Evolutionary conservation across 2,888 invertebrate species (phyloP).

Genomic region (Tubiluchus corallicola): DNA sequence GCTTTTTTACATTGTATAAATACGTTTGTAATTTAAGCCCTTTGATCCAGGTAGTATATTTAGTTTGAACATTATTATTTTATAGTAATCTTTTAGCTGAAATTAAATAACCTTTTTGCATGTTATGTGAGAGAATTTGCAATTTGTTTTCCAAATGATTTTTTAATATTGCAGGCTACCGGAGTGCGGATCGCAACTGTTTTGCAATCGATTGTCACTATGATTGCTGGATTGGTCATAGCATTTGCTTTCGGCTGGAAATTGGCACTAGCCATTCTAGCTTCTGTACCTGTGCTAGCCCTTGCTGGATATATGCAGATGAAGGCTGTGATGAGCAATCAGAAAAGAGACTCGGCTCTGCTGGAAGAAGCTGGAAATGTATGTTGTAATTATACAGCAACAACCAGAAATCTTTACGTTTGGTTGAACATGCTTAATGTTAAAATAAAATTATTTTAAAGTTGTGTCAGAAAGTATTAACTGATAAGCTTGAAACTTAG

Average conservation of each 20-base stretch:
- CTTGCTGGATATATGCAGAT: conserved; percentile 27
- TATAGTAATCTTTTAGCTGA: too few relatives aligned
- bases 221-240: conserved; percentile 27
- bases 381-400: conserved; percentile 17
- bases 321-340: conserved; percentile 28
- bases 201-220: conserved; percentile 25
- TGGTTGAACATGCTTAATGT: too few relatives aligned
- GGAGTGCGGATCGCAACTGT: conserved; percentile 29
- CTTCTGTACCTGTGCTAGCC: conserved; percentile 29
- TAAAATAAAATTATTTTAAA: too few relatives aligned
- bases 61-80: too few relatives aligned
- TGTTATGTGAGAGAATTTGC: too few relatives aligned
- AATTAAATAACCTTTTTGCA: too few relatives aligned
- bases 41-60: too few relatives aligned
- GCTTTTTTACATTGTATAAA: too few relatives aligned
- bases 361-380: conserved; percentile 38
- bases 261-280: conserved; percentile 29
- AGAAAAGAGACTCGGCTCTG: conserved; percentile 31
- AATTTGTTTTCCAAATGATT: conserved; percentile 8
- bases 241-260: conserved; percentile 33
- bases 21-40: too few relatives aligned
- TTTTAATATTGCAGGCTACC: conserved; percentile 26
- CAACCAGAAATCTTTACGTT: too few relatives aligned
- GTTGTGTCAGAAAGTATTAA: too few relatives aligned
- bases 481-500: too few relatives aligned